phyloP scores from a whole-genome alignment of 2,888 invertebrate genomes.

The Cynaeus angustus region DNA sequence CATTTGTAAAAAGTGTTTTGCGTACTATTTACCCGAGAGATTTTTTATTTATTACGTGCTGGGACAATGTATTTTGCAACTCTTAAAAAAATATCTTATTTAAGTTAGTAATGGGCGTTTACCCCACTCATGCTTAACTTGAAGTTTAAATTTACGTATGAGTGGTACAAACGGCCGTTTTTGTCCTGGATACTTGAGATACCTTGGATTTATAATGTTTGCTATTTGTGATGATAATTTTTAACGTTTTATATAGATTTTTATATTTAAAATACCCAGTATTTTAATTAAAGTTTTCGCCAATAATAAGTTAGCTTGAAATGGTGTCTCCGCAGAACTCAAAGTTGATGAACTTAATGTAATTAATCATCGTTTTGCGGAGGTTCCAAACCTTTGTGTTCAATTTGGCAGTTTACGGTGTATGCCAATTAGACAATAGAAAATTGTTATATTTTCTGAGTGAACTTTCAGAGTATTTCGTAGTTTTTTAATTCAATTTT shows the following conservation, averaged over 20 bases:
- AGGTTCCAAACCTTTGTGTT: conserved; percentile 61
- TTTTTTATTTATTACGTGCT: conserved; percentile 35
- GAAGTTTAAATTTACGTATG: no score
- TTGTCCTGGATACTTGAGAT: conserved; percentile 45
- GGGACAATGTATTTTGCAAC: conserved; percentile 16
- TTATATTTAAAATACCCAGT: conserved; percentile 67
- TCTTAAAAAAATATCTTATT: conserved; percentile 40
- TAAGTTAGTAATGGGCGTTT: no score
- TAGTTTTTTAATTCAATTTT: conserved; percentile 37
- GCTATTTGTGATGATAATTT: conserved; percentile 68
- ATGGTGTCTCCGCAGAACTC: conserved; percentile 57
- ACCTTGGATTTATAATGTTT: conserved; percentile 61
- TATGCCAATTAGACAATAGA: conserved; percentile 53
- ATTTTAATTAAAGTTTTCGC: conserved; percentile 62
- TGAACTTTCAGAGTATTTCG: conserved; percentile 39
- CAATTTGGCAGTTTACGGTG: conserved; percentile 63
- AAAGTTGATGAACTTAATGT: conserved; percentile 20
- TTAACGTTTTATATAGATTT: conserved; percentile 66
- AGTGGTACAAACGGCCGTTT: no score
- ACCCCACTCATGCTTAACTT: no score
- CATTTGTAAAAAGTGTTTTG: conserved; percentile 28
- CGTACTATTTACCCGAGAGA: conserved; percentile 20
- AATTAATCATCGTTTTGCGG: conserved; percentile 52
- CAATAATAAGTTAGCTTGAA: conserved; percentile 57
- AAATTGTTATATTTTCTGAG: conserved; percentile 47